Conservation (phyloP, 2,888 invertebrate genomes). For the Torymus tubicola region DNA sequence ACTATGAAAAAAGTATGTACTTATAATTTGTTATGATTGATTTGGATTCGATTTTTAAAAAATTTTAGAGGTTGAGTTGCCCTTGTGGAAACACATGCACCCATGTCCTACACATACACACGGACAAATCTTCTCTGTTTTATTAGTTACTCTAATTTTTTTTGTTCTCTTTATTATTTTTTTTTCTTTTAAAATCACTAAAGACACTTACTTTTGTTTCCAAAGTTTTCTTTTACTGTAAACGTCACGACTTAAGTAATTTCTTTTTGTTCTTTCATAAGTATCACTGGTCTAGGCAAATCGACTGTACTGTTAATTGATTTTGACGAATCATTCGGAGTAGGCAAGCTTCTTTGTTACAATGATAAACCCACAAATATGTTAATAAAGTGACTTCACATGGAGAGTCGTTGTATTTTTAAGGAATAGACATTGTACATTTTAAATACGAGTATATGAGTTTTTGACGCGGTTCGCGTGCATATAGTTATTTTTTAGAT, state of each 20-base stretch:
- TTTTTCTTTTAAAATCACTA: constrained; percentile 31
- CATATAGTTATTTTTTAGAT: constrained; percentile 48
- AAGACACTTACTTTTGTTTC: constrained; percentile 44
- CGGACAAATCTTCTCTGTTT: constrained; percentile 40
- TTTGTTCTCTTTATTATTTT: constrained; percentile 32
- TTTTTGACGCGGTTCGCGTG: constrained; percentile 40
- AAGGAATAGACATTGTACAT: constrained; percentile 56
- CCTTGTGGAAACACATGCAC: constrained; percentile 54
- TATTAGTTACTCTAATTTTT: constrained; percentile 10
- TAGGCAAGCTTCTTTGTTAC: constrained; percentile 50
- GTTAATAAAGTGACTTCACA: constrained; percentile 54
- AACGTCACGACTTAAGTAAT: constrained; percentile 41
- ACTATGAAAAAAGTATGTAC: background rate
- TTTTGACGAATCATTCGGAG: constrained; percentile 50
- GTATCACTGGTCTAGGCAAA: constrained; percentile 53
- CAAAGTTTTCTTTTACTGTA: constrained; percentile 52
- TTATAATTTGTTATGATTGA: background rate
- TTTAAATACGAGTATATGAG: constrained; percentile 50
- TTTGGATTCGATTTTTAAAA: constrained; percentile 23
- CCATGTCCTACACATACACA: constrained; percentile 44
- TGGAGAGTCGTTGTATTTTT: constrained; percentile 53
- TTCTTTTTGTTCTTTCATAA: constrained; percentile 53
- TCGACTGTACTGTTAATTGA: constrained; percentile 54
- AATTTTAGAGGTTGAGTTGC: constrained; percentile 38
- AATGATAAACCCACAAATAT: constrained; percentile 48